Evolutionary conservation across 2,113 vertebrate species (phyloP).

Genomic region (Tupaia tana): DNA sequence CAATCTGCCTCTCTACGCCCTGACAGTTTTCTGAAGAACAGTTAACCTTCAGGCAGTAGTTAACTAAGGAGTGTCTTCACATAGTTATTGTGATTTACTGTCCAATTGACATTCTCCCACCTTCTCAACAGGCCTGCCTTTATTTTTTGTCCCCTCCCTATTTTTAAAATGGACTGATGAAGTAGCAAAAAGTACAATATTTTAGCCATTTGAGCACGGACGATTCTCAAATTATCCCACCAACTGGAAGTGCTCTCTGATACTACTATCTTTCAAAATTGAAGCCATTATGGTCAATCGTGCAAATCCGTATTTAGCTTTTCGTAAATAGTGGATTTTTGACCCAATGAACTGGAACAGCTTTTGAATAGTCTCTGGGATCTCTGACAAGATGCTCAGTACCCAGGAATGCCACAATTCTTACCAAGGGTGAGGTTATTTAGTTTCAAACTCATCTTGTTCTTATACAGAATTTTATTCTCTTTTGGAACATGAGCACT

Average conservation of each 20-base stretch:
- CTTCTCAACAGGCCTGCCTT: conserved; percentile 69
- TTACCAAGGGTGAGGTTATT: background rate
- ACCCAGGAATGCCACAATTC: background rate
- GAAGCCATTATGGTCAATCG: conserved; percentile 85
- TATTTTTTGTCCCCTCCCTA: background rate
- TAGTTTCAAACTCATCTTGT: conserved; percentile 32
- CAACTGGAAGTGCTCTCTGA: conserved; percentile 82
- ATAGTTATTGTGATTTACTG: conserved; percentile 71
- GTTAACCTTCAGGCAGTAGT: conserved; percentile 70
- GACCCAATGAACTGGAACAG: conserved; percentile 85
- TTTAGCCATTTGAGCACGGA: conserved; percentile 80
- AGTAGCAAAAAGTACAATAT: conserved; percentile 81
- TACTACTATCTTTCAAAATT: conserved; percentile 86
- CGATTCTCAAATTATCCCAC: conserved; percentile 82
- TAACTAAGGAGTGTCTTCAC: conserved; percentile 81
- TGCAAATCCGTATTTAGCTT: conserved; percentile 83
- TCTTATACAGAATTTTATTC: background rate
- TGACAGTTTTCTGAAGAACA: background rate
- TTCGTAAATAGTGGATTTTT: conserved; percentile 84
- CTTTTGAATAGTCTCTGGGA: conserved; percentile 71
- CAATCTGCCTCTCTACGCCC: background rate
- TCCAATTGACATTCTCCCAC: conserved; percentile 67
- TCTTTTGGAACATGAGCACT: background rate
- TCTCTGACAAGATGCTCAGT: conserved; percentile 66
- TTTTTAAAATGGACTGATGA: conserved; percentile 76